Evolutionary conservation across 2,888 invertebrate genomes (phyloP).

Genomic region (Stenodera caucasica): DNA sequence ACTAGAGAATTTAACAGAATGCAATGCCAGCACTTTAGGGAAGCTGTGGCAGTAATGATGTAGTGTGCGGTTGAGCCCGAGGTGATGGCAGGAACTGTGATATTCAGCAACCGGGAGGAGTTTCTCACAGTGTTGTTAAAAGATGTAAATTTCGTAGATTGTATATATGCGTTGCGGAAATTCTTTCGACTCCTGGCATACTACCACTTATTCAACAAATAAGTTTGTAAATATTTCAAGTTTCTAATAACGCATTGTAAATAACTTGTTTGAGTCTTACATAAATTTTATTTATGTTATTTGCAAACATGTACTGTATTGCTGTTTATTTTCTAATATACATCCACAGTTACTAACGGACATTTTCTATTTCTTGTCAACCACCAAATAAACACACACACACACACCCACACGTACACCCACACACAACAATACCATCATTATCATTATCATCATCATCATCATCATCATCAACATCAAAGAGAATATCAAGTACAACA

Average conservation of each 20-base stretch:
- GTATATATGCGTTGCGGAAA: conserved; percentile 31
- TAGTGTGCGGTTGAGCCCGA: conserved; percentile 43
- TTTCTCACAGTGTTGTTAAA: conserved; percentile 40
- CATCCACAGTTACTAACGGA: not conserved
- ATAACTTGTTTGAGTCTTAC: conserved; percentile 24
- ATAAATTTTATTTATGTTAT: conserved; percentile 28
- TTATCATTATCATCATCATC: no score
- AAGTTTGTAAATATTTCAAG: conserved; percentile 31
- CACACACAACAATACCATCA: no score
- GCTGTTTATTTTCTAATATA: conserved; percentile 16
- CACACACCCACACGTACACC: no score
- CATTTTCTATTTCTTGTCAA: not conserved
- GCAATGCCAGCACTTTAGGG: conserved; percentile 40
- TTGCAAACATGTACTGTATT: conserved; percentile 17
- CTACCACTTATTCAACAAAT: conserved; percentile 26
- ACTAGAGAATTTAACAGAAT: conserved; percentile 31
- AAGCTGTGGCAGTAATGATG: conserved; percentile 43
- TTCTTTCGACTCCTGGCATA: conserved; percentile 33
- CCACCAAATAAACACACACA: not conserved
- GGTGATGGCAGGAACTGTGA: conserved; percentile 40
- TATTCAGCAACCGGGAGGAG: conserved; percentile 38
- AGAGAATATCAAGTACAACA: conserved; percentile 4
- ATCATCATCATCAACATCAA: conserved; percentile 3
- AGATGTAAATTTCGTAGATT: conserved; percentile 38
- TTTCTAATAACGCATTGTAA: conserved; percentile 30